A percentile compares a stretch with the other conserved stretches of the same genome.
Conservation (phyloP, 2,888 invertebrate species). For the Drosophila subsilvestris region DNA sequence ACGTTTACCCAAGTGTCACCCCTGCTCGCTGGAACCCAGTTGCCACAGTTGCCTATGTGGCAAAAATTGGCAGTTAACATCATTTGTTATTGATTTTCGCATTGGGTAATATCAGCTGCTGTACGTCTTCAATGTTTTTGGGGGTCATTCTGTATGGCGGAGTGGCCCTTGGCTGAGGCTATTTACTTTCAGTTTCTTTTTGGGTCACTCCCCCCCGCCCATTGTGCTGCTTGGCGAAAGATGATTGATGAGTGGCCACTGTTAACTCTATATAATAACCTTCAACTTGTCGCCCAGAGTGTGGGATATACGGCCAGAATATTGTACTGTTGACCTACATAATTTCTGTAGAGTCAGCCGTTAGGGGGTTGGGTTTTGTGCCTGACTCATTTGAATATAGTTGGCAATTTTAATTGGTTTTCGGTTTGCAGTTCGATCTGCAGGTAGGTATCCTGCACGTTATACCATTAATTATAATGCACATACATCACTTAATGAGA, state of each 20-base stretch:
- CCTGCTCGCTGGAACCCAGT: not conserved
- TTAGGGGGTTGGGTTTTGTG: no score
- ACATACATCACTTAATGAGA: conserved; percentile 42
- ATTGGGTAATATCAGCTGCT: conserved; percentile 45
- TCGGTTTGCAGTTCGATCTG: not conserved
- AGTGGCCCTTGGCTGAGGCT: conserved; percentile 4
- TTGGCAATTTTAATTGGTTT: conserved; percentile 47
- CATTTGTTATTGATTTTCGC: conserved; percentile 76
- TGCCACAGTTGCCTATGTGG: conserved; percentile 51
- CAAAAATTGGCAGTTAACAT: conserved; percentile 75
- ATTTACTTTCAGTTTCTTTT: conserved; percentile 47
- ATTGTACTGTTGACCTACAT: conserved; percentile 57
- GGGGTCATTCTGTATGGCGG: conserved; percentile 11
- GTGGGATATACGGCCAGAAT: conserved; percentile 5
- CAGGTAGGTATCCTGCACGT: conserved; percentile 1
- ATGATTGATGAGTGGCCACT: conserved; percentile 66
- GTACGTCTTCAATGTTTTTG: not conserved
- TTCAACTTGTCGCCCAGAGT: conserved; percentile 48
- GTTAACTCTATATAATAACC: conserved; percentile 43
- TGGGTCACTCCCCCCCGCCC: conserved; percentile 71
- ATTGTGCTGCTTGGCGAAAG: conserved; percentile 48
- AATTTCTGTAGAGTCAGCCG: conserved; percentile 44
- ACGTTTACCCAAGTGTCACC: conserved; percentile 13
- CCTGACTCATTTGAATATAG: conserved; percentile 40
- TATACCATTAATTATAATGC: conserved; percentile 44